phyloP scores from a whole-genome alignment of 2,888 invertebrate species.

The Leptinotarsa juncta region DNA sequence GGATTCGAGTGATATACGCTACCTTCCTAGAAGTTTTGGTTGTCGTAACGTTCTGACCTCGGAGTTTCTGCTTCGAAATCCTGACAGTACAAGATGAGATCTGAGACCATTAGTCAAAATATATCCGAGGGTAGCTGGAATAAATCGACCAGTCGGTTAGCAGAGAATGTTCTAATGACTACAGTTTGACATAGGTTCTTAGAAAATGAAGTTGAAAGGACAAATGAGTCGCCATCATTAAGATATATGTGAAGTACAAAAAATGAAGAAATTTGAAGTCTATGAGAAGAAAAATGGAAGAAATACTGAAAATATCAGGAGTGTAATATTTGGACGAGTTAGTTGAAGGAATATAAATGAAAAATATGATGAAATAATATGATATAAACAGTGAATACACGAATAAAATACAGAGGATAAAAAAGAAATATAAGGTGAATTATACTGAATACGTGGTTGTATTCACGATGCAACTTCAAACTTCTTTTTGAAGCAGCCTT shows the following conservation, averaged over 20 bases:
- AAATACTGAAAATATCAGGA: too few relatives aligned
- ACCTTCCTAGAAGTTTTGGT: background rate
- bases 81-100: background rate
- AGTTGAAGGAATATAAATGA: too few relatives aligned
- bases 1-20: background rate
- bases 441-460: too few relatives aligned
- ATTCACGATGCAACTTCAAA: too few relatives aligned
- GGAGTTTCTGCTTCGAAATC: background rate
- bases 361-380: too few relatives aligned
- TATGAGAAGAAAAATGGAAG: too few relatives aligned
- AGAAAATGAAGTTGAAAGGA: background rate
- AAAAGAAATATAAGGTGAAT: too few relatives aligned
- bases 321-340: too few relatives aligned
- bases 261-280: background rate
- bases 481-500: too few relatives aligned
- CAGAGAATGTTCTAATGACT: background rate
- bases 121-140: background rate
- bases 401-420: too few relatives aligned
- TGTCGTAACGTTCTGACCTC: background rate
- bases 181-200: background rate
- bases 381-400: too few relatives aligned
- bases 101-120: conserved; percentile 1
- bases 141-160: background rate
- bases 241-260: too few relatives aligned
- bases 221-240: background rate